These are phyloP conservation scores for Edolisoma coerulescens DNA, from an alignment of 2,113 vertebrate genomes.

Conservation along the genomic window DNA sequence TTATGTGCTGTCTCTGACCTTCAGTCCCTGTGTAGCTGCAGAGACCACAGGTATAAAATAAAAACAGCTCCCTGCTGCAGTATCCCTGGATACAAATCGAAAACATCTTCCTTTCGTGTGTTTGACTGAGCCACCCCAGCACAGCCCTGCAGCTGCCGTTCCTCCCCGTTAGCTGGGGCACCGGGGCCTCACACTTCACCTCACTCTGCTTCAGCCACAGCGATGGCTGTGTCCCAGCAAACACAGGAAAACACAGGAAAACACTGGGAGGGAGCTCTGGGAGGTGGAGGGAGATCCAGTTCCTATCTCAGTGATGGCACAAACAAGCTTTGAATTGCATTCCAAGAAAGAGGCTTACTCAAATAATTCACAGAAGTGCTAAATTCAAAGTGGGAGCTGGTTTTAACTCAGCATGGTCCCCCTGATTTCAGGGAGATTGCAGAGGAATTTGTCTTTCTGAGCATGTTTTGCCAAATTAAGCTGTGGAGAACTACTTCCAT, in stretches of 20 bases:
- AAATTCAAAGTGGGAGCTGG: neutral
- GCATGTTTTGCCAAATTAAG: constrained; percentile 26
- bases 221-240: neutral
- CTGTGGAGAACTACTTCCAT: constrained; percentile 11
- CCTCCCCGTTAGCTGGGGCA: too few relatives aligned
- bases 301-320: neutral
- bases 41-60: neutral
- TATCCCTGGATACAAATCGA: neutral
- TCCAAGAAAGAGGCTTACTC: neutral
- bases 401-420: neutral
- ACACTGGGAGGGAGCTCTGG: neutral
- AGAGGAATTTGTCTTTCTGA: neutral
- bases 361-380: neutral
- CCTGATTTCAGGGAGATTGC: neutral
- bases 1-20: neutral
- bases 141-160: neutral
- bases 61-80: neutral
- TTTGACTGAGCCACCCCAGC: neutral
- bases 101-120: neutral
- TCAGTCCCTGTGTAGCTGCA: neutral
- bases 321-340: neutral
- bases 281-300: neutral
- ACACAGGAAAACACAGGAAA: neutral
- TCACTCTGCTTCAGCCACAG: neutral
- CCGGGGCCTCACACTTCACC: neutral